Base-by-base conservation (phyloP, 2,113 vertebrate genomes). In the Bostrychus sinensis region DNA sequence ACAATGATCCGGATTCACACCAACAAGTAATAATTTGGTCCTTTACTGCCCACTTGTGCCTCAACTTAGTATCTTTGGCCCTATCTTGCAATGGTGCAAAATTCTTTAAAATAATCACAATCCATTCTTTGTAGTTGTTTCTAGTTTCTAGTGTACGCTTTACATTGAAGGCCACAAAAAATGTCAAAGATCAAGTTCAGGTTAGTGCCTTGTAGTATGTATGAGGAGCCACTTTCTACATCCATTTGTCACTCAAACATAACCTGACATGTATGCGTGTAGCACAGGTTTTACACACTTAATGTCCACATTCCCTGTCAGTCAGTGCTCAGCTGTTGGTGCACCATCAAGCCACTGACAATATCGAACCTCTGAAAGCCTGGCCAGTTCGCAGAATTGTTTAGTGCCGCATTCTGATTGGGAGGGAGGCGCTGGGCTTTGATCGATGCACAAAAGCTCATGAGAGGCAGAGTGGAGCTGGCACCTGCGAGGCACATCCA, bases 311-410 rank as follows among this genome's bases (percentile, higher is more conserved):
- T 6, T 20, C 22, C 20, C 23, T 17, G 14, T 17, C 30, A 30
- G 3, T 16, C 54, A 3, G 46, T 26, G 17, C 37, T 41, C 37
- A 34, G 48, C 53, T 65, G 72, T 8, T 51, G 42, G 22, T 53
- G 46, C 60, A 55, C 66, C 43, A 23, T 62, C 72, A n/a, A 25
- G 43, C 72, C 48, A 75, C 26, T 11, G 63, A 63, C 62, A 42
- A 67, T 62, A 73, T 70, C 68, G 65, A 73, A 67, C 69, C 66
- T 50, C 74, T 75, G 28, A 69, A 62, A 66, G 53, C 66, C 69
- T 58, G 80, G 80, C 80, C 78, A 74, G 70, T 83, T 86, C 83
- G 77, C 80, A 84, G 71, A 84, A 84, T 83, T 78, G 69, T 74
- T 62, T 81, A 75, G 73, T 67, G 42, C 46, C 82, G 70, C 72